These are phyloP conservation scores for Amorpha juglandis DNA, from an alignment of 2,888 invertebrate species.

Conservation along the genomic window DNA sequence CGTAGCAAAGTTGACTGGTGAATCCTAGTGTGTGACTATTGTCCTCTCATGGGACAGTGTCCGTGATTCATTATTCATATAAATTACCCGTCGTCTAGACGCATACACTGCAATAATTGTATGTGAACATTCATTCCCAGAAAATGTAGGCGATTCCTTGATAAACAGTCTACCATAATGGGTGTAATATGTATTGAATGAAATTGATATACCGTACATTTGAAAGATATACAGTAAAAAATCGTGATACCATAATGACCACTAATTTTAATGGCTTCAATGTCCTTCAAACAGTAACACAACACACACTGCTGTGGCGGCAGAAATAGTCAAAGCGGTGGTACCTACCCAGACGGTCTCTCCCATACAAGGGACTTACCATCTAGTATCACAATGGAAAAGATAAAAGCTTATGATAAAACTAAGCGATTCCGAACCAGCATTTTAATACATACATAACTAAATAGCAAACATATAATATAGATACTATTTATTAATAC, in stretches of 20 bases:
- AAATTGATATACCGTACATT: background rate
- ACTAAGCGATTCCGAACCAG: too few relatives aligned
- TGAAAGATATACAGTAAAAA: background rate
- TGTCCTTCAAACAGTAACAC: too few relatives aligned
- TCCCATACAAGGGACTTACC: too few relatives aligned
- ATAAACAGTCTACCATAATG: background rate
- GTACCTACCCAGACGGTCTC: too few relatives aligned
- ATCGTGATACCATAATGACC: too few relatives aligned
- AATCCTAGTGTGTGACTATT: background rate
- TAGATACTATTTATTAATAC: background rate
- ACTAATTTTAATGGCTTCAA: too few relatives aligned
- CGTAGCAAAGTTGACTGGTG: background rate
- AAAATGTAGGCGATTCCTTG: background rate
- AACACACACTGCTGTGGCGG: too few relatives aligned
- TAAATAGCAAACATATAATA: background rate
- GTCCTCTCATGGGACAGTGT: slow-evolving; percentile 11
- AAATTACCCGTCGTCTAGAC: slow-evolving; percentile 21
- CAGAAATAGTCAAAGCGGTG: too few relatives aligned
- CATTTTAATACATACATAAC: background rate
- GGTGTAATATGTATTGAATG: too few relatives aligned
- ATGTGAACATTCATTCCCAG: background rate
- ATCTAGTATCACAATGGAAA: too few relatives aligned
- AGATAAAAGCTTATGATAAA: too few relatives aligned
- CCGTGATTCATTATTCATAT: slow-evolving; percentile 20
- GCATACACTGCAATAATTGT: slow-evolving; percentile 3